phyloP scores from a whole-genome alignment of 1,140 invertebrate genomes.

The Mya arenaria region DNA sequence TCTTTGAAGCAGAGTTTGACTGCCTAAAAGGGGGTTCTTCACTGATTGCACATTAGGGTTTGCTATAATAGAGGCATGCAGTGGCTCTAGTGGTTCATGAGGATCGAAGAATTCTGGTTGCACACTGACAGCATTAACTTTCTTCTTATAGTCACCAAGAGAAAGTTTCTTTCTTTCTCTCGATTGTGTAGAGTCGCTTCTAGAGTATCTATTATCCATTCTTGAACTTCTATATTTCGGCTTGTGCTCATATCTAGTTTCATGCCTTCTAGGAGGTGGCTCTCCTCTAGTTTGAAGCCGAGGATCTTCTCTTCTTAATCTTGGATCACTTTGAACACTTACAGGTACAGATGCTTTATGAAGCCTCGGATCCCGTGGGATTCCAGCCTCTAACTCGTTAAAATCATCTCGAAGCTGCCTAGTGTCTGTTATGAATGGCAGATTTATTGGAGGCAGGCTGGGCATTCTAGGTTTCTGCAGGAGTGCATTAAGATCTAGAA shows the following conservation, averaged over 20 bases:
- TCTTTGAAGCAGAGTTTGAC: too few relatives aligned
- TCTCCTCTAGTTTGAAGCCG: background rate
- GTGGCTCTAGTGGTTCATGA: background rate
- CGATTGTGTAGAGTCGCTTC: too few relatives aligned
- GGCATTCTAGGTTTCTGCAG: conserved; percentile 15
- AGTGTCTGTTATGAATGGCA: conserved; percentile 11
- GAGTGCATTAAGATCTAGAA: background rate
- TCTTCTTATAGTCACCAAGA: conserved; percentile 52
- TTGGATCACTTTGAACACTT: background rate
- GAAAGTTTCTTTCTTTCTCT: conserved; percentile 43
- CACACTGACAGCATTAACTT: conserved; percentile 7
- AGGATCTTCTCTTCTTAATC: background rate
- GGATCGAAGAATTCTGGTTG: background rate
- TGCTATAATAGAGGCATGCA: background rate
- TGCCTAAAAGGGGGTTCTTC: background rate
- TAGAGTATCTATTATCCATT: too few relatives aligned
- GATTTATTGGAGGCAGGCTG: conserved; percentile 18
- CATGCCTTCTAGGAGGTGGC: too few relatives aligned
- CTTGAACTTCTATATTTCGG: too few relatives aligned
- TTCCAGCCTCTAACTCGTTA: background rate
- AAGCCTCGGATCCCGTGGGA: background rate
- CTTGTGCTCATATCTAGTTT: too few relatives aligned
- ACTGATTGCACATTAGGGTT: background rate
- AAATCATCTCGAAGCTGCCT: conserved; percentile 2
- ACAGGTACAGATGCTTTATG: background rate